These are phyloP conservation scores for Dasyprocta punctata DNA, from an alignment of 2,113 vertebrate genomes.

Conservation along the genomic window DNA sequence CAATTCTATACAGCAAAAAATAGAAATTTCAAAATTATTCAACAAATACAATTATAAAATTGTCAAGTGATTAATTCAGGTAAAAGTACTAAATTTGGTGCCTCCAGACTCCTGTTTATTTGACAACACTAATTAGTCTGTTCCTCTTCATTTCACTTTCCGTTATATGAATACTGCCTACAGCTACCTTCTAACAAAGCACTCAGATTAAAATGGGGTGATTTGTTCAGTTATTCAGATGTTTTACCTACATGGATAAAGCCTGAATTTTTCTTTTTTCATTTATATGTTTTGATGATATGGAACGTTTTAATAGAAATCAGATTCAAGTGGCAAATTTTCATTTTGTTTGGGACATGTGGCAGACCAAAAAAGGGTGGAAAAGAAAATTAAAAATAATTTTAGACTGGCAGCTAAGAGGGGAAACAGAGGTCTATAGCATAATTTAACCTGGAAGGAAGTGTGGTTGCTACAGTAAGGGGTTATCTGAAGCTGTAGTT, in stretches of 20 bases:
- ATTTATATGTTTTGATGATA: constrained; percentile 9
- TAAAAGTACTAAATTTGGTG: not conserved
- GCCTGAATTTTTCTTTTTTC: not conserved
- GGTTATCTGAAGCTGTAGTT: constrained; percentile 84
- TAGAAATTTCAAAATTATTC: not conserved
- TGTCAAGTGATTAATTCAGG: constrained; percentile 2
- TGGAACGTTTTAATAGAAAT: constrained; percentile 20
- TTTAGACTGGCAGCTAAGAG: constrained; percentile 92
- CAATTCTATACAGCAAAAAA: not conserved
- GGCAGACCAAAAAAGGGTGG: not conserved
- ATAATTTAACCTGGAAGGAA: constrained; percentile 92
- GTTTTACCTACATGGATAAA: not conserved
- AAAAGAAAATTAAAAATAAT: not conserved
- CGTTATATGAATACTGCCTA: not conserved
- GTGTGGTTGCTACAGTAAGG: constrained; percentile 91
- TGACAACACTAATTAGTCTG: not conserved
- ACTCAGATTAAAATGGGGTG: not conserved
- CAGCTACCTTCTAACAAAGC: not conserved
- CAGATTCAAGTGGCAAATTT: constrained; percentile 6
- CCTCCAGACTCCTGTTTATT: not conserved
- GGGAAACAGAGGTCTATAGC: constrained; percentile 89
- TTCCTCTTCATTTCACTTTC: not conserved
- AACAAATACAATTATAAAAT: constrained; percentile 23
- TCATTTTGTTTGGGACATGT: not conserved
- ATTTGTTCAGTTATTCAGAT: not conserved